Evolutionary conservation across 2,113 vertebrate species (phyloP), one percentile per base, ranked within the genome.

Genomic region (Galemys pyrenaicus): DNA sequence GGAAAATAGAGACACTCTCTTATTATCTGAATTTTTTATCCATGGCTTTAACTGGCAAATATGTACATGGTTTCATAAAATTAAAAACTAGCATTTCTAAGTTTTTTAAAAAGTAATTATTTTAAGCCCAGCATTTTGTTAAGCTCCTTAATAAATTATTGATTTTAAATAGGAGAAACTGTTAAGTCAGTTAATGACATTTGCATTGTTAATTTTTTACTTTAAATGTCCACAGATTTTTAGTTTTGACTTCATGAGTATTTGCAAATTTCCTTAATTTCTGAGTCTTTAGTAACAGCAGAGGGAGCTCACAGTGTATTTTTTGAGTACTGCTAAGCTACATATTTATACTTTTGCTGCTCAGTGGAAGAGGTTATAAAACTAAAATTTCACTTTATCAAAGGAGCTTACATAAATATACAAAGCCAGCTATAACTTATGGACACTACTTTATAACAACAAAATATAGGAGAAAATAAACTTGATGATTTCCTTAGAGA

Each of bases 291-390:
- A 58, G 65, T 19, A 93, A 94, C 92, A 97, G 91, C 89, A 97
- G 96, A 93, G 96, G 93, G 96, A 83, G 96, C 96, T 95, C 93
- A 93, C n/a, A 77, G 65, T n/a, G 26, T 89, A 73, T 58, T 86
- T 28, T 95, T 71, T 60, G 64, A 91, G 35, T 60, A 79, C 37
- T 85, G 39, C 32, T 75, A 56, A 22, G 5, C 73, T 65, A 79
- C 12, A 60, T 37, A n/a, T 37, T 89, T 70, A 86, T 78, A 12
- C 1, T 86, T 92, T 39, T 74, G 9, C 37, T 70, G 24, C 41
- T 95, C 68, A 71, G 3, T 89, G 26, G 8, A 87, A 16, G 1
- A 16, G 9, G 1, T 67, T 37, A 0, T 87, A 82, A 87, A 95
- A 87, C 28, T 51, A 67, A 89, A 70, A 78, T 3, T 0, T 65